Evolutionary conservation across 2,113 vertebrate genomes (phyloP), one percentile per base, ranked within the genome.

Genomic region (Chrysochloris asiatica): DNA sequence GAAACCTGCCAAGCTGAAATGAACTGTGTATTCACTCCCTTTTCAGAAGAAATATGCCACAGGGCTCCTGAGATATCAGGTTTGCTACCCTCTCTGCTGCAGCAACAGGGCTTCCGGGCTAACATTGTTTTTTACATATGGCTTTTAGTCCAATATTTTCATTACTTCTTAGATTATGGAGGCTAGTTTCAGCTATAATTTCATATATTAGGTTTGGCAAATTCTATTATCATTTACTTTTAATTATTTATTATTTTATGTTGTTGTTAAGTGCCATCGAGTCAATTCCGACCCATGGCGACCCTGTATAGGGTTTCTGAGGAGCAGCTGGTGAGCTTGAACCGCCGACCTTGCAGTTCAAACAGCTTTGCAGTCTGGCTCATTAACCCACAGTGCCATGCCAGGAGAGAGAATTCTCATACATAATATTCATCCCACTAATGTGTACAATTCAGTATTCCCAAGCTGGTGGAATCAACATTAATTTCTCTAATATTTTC

Each of bases 101-200:
- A 84, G 26, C 21, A 54, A 7, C 13, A 1, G 2, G 8, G 50
- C 5, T 43, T 85, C 9, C 43, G 47, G 6, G 14, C 76, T 86
- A 83, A 17, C 48, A 52, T 76, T 91, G 6, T 43, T 59, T 2
- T 81, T 93, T 88, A 79, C 3, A 3, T 75, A 8, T 4, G 12
- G 48, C 41, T 81, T 71, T 81, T 61, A 73, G 26, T 88, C 21
- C 83, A 26, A 82, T 59, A 78, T 41, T 85, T 94, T 88, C 12
- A 45, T 72, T 71, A 76, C 38, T 54, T 11, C 28, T 90, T 75
- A 75, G 8, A 80, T 86, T 21, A 83, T 36, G 43, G 24, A 54
- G 26, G 52, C 6, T 63, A 6, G 2, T 50, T 80, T 82, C 24
- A 33, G 67, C 24, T 85, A 61, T 71, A 36, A 65, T 78, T 78